phyloP scores from a whole-genome alignment of 2,113 vertebrate species.

The Colius striatus region DNA sequence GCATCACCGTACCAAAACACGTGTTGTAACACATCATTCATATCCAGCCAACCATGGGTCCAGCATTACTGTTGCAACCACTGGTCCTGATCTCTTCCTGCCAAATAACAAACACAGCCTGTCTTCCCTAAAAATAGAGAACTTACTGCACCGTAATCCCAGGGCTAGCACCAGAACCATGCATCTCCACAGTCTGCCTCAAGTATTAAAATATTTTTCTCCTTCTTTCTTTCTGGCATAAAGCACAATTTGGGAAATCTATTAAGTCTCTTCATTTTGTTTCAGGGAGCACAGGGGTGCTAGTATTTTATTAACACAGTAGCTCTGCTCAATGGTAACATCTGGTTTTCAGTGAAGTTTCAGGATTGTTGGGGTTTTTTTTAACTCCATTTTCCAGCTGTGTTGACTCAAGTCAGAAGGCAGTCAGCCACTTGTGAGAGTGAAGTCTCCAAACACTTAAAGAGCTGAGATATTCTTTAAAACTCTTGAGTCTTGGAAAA shows the following conservation, averaged over 20 bases:
- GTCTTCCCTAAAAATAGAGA: slow-evolving; percentile 11
- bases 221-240: neutral
- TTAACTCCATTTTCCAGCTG: slow-evolving; percentile 48
- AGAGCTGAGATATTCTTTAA: slow-evolving; percentile 40
- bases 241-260: slow-evolving; percentile 25
- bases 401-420: slow-evolving; percentile 54
- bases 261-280: slow-evolving; percentile 18
- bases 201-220: neutral
- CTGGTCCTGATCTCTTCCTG: slow-evolving; percentile 1
- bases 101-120: slow-evolving; percentile 7
- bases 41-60: neutral
- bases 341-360: slow-evolving; percentile 54
- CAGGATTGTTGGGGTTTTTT: neutral
- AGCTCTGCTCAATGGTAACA: slow-evolving; percentile 53
- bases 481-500: slow-evolving; percentile 56
- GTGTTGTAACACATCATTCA: neutral
- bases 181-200: neutral
- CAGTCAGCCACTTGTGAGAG: slow-evolving; percentile 36
- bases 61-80: neutral
- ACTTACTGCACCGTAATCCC: neutral
- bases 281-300: neutral
- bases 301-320: slow-evolving; percentile 51
- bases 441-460: slow-evolving; percentile 45
- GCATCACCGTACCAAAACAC: neutral
- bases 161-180: neutral